These are phyloP conservation scores for Falco naumanni DNA, from an alignment of 2,797 vertebrate species.

Conservation along the genomic window DNA sequence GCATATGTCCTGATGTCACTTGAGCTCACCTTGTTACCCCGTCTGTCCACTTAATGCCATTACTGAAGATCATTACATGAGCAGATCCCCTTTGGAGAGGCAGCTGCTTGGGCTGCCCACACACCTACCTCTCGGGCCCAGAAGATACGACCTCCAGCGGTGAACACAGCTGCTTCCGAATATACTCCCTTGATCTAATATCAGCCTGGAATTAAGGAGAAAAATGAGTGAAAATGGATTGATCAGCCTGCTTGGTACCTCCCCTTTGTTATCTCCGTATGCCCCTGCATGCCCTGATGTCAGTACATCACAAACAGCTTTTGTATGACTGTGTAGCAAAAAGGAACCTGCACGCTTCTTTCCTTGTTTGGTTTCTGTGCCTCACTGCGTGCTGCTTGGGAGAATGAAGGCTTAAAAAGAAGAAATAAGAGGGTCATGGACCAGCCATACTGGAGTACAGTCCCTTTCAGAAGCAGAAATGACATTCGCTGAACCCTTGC, in stretches of 20 bases:
- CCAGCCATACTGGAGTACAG: too few species aligned
- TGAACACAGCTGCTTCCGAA: slow-evolving; percentile 77
- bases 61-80: slow-evolving; percentile 21
- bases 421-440: neutral
- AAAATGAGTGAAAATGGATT: neutral
- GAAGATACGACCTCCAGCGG: neutral
- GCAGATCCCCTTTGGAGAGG: neutral
- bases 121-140: slow-evolving; percentile 57
- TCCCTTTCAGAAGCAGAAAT: neutral
- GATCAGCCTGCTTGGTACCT: neutral
- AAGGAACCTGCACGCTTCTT: neutral
- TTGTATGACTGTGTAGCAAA: neutral
- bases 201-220: slow-evolving; percentile 77
- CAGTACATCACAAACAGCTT: neutral
- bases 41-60: slow-evolving; percentile 51
- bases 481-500: neutral
- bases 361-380: neutral
- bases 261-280: accelerated
- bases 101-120: neutral
- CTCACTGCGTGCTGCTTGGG: neutral
- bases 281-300: neutral
- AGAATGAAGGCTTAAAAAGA: neutral
- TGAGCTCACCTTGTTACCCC: slow-evolving; percentile 15
- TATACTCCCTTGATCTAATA: slow-evolving; percentile 85
- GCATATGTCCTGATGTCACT: neutral